Base-by-base conservation (phyloP, 2,113 vertebrate species). In the Serilophus lunatus region DNA sequence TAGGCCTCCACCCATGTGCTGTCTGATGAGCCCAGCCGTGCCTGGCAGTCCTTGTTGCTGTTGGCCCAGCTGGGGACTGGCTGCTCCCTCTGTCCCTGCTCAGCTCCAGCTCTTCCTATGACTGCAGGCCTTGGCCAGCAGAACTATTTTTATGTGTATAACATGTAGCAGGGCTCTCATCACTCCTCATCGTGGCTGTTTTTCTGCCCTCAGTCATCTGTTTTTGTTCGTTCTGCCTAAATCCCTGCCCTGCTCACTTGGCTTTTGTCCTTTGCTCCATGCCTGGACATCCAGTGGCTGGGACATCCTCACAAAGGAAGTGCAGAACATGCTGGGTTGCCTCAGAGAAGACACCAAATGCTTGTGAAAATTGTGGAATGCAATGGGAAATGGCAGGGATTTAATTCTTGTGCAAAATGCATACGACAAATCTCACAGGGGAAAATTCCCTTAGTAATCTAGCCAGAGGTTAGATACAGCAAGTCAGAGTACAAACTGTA, bases 271-370 rank as follows among this genome's bases (percentile, higher is more conserved):
- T 72, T 24, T 2, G 2, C 26, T 76, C 36, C 23, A 2, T 23
- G n/a, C 19, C n/a, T 0, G 0, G n/a, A 18, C 4, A 3, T 71
- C 65, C 3, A 0, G 28, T 50, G 36, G 13, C 53, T 54, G 35
- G 29, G 29, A 33, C 29, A 13, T 18, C 13, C 1, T 23, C 18
- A 3, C 20, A 13, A 24, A 61, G 59, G 26, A 57, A 60, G 44
- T 0, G 2, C 31, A 29, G n/a, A 42, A 26, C 0, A 0, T 28
- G 3, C 36, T 51, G 40, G 4, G 18, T 80, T 14, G 51, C 36
- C 38, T 88, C 3, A 1, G 25, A 88, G 75, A 49, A 75, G 47
- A 36, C 44, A 33, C 29, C 40, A 65, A 50, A 74, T 0, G 0
- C 56, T 68, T 75, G 47, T 42, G 47, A 64, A 86, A 19, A 13